phyloP scores from a whole-genome alignment of 2,113 vertebrate species.

The Lophura nycthemera region DNA sequence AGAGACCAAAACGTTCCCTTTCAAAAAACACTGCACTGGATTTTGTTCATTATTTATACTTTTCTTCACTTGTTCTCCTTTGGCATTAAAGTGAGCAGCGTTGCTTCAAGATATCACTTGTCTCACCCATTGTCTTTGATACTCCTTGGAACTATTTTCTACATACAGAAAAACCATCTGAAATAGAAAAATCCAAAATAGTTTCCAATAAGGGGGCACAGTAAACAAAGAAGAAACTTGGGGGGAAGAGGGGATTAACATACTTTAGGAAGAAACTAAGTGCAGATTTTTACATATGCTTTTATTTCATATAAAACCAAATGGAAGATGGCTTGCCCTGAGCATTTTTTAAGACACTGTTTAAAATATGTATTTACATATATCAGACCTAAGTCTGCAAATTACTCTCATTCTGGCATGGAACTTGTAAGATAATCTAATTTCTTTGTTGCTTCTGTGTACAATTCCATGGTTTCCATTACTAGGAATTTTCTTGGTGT shows the following conservation, averaged over 20 bases:
- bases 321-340: neutral
- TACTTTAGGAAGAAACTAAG: neutral
- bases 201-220: neutral
- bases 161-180: neutral
- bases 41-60: neutral
- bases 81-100: neutral
- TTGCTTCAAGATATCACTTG: neutral
- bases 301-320: neutral
- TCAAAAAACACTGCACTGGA: neutral
- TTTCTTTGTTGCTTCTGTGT: neutral
- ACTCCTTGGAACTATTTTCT: neutral
- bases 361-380: neutral
- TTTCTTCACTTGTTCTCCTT: neutral
- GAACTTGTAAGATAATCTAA: neutral
- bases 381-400: conserved; percentile 18
- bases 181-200: neutral
- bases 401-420: neutral
- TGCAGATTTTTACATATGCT: neutral
- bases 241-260: neutral
- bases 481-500: neutral
- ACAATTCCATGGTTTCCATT: neutral
- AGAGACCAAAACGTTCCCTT: neutral
- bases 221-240: neutral
- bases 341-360: neutral
- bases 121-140: neutral